phyloP scores from a whole-genome alignment of 2,888 invertebrate genomes.

The Sphaerophoria rueppellii region DNA sequence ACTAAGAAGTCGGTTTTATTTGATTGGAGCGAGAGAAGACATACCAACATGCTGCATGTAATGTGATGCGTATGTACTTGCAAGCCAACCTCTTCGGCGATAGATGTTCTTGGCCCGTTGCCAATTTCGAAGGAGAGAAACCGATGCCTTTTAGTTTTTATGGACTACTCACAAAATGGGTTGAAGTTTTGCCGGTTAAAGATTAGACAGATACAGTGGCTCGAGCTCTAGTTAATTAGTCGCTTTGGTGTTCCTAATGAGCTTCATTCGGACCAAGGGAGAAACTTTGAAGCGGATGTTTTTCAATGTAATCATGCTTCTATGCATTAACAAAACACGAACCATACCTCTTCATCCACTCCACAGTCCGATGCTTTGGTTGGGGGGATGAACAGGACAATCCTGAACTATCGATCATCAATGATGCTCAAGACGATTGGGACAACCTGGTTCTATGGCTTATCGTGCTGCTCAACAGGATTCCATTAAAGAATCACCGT shows the following conservation, averaged over 20 bases:
- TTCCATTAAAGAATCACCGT: constrained; percentile 18
- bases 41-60: background rate
- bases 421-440: constrained; percentile 1
- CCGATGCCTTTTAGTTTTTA: background rate
- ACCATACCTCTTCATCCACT: background rate
- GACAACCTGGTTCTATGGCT: constrained; percentile 1
- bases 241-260: background rate
- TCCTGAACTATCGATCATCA: background rate
- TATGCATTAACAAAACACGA: background rate
- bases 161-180: constrained; percentile 7
- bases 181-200: constrained; percentile 1
- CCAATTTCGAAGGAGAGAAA: background rate
- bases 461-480: constrained; percentile 7
- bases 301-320: background rate
- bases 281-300: background rate
- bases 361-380: background rate
- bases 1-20: too few relatives aligned
- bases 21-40: constrained; percentile 6
- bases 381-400: background rate
- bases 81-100: background rate
- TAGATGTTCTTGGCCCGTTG: background rate
- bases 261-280: too few relatives aligned
- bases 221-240: background rate
- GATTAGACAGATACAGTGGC: constrained; percentile 7
- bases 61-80: background rate